Base-by-base conservation (phyloP, 2,888 invertebrate genomes). In the Neoascia interrupta region DNA sequence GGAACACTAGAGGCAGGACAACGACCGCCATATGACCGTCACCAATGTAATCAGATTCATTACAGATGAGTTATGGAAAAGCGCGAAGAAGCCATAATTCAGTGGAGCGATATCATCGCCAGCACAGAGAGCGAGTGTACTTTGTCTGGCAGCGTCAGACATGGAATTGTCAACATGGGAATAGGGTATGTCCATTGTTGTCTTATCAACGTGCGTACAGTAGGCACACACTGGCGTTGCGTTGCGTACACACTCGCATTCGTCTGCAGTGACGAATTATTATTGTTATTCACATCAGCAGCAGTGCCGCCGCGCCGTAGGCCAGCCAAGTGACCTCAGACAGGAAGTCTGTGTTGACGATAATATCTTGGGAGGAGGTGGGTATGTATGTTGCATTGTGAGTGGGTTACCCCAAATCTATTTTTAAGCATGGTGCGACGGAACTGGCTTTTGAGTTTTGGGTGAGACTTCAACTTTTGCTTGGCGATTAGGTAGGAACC, bases 41-140 rank as follows among this genome's bases (percentile, higher is more conserved):
- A 43, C 49, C 49, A 58, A 70, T 58, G n/a, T n/a, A 70, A 66
- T 76, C 54, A 79, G 79, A 79, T 79, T 66, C 66, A 54, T 49
- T 61, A 47, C 64, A 37, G 19, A 61, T 79, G 73, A 79, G 45
- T 61, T 73, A 68, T 73, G 49, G 56, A 43, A 39, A 60, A 28
- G 61, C 73, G 68, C 56, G 56, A 79, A 76, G 66, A 66, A 72
- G 51, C 49, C 51, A 79, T 79, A 79, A 73, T 43, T 79, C 73
- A 79, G 45, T 8, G 39, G n/a, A n/a, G 43, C 31, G 73, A 79
- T 79, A 79, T 19, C 56, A 79, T 79, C 72, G 39, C 43, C 53
- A 53, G 37, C 21, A 31, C 31, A 47, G 31, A 54, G 26, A 45
- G 73, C 15, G 16, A 10, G 28, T 51, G 47, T 36, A 26, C 26